Conservation (phyloP, 2,888 invertebrate genomes). For the Mythimna pallens region DNA sequence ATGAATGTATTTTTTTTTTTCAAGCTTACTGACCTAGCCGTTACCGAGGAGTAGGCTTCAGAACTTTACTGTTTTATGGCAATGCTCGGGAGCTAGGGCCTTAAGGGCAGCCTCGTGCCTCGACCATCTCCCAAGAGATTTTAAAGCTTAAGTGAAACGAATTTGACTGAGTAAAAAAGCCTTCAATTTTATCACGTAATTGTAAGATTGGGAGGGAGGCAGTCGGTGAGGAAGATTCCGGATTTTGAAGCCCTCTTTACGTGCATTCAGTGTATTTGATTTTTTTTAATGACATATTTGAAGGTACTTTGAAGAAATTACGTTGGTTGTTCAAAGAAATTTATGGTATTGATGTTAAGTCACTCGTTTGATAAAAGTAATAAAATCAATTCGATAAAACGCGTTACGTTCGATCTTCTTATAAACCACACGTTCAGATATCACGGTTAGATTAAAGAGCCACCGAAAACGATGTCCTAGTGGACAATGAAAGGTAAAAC, state of each 20-base stretch:
- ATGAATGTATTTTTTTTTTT: too few species aligned
- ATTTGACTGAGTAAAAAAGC: constrained; percentile 78
- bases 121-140: constrained; percentile 69
- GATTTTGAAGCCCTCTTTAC: constrained; percentile 56
- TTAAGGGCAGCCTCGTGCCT: constrained; percentile 67
- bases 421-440: neutral
- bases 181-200: constrained; percentile 82
- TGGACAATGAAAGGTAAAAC: constrained; percentile 32
- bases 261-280: constrained; percentile 56
- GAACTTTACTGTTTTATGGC: too few species aligned
- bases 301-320: constrained; percentile 39
- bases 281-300: constrained; percentile 55
- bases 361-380: constrained; percentile 1
- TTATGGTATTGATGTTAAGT: constrained; percentile 6
- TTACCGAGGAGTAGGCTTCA: too few species aligned
- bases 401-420: constrained; percentile 1
- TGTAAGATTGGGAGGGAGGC: constrained; percentile 70
- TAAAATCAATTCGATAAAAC: constrained; percentile 1
- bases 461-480: constrained; percentile 33
- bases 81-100: too few species aligned
- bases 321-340: constrained; percentile 14
- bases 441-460: constrained; percentile 13
- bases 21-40: too few species aligned
- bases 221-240: constrained; percentile 54
- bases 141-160: constrained; percentile 77